Evolutionary conservation across 2,797 vertebrate genomes (phyloP).

Genomic region (Sarcoramphus papa): DNA sequence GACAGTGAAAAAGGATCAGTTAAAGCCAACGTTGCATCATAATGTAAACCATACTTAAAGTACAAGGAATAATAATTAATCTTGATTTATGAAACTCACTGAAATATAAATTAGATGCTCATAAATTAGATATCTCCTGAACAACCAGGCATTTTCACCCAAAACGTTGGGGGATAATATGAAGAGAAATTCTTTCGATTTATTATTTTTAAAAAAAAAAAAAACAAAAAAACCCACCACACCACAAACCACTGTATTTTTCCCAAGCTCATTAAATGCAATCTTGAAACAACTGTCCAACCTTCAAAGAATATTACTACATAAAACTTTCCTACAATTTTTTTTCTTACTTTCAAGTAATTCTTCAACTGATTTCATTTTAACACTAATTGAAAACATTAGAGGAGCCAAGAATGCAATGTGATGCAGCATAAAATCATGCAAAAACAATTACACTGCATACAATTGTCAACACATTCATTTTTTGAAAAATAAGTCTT

Average conservation of each 20-base stretch:
- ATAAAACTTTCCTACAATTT: not conserved
- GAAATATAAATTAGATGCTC: not conserved
- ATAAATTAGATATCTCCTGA: not conserved
- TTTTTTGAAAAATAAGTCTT: not conserved
- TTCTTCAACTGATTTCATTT: not conserved
- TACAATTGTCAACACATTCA: not conserved
- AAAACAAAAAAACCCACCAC: not conserved
- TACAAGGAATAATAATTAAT: not conserved
- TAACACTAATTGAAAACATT: not conserved
- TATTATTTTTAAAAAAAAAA: not conserved
- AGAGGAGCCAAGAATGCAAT: not conserved
- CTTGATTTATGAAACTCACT: not conserved
- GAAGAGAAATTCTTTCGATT: not conserved
- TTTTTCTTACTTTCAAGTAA: not conserved
- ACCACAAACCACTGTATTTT: not conserved
- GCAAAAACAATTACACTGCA: not conserved
- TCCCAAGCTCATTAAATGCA: not conserved
- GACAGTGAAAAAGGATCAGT: not conserved
- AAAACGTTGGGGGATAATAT: fast-evolving
- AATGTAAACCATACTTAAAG: not conserved
- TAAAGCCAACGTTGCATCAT: not conserved
- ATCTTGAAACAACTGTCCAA: not conserved
- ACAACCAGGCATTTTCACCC: not conserved
- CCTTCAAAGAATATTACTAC: not conserved
- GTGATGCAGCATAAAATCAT: not conserved